Evolutionary conservation across 2,888 invertebrate species (phyloP).

Genomic region (Bugula neritina): DNA sequence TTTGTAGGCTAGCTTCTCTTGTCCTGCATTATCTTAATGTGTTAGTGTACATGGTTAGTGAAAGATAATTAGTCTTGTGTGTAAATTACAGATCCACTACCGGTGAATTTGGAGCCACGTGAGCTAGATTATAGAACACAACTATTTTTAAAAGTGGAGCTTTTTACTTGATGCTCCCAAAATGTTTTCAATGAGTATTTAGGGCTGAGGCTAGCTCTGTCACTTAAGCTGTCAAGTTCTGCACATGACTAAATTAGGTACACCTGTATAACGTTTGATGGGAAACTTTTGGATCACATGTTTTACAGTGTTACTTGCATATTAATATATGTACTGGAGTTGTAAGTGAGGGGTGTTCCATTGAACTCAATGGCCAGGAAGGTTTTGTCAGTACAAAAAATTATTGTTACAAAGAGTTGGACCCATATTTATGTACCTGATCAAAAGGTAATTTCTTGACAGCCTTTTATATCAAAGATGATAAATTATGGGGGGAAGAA

Average conservation of each 20-base stretch:
- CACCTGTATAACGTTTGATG: background rate
- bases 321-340: too few species aligned
- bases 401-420: slow-evolving; percentile 10
- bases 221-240: background rate
- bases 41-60: background rate
- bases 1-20: background rate
- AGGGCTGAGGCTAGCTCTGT: background rate
- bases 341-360: too few species aligned
- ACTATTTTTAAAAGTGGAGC: too few species aligned
- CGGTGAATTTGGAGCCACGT: background rate
- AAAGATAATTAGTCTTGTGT: slow-evolving; percentile 19
- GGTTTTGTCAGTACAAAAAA: background rate
- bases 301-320: too few species aligned
- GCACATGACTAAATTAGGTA: slow-evolving; percentile 1
- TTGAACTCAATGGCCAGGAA: background rate
- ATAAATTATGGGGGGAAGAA: too few species aligned
- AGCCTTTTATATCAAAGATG: too few species aligned
- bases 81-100: slow-evolving; percentile 1
- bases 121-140: too few species aligned
- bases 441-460: too few species aligned
- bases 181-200: background rate
- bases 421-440: slow-evolving; percentile 25
- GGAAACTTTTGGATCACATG: slow-evolving; percentile 7
- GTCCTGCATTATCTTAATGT: background rate
- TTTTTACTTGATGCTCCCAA: background rate